A percentile compares a stretch with the other conserved stretches of the same genome.
Conservation (phyloP, 2,797 vertebrate genomes). For the Sebastes iracundus region DNA sequence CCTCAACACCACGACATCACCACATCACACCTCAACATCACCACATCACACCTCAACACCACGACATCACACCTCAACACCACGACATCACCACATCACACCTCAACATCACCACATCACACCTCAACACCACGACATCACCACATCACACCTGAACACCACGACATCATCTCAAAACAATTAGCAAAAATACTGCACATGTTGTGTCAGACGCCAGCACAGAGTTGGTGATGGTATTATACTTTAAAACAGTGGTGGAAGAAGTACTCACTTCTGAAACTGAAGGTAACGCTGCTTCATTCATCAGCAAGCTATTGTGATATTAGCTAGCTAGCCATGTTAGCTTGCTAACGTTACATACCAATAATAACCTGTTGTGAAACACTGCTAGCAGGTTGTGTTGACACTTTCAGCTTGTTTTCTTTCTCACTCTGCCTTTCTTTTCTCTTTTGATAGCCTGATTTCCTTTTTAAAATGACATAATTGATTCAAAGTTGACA, state of each 20-base stretch:
- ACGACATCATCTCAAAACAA: too few species aligned
- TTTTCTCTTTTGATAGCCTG: background rate
- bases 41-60: too few species aligned
- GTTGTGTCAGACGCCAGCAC: background rate
- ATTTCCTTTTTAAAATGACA: background rate
- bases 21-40: too few species aligned
- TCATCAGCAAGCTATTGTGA: background rate
- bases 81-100: too few species aligned
- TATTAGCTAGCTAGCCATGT: background rate
- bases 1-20: too few species aligned
- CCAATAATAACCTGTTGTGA: background rate
- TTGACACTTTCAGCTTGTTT: background rate
- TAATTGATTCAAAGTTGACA: background rate
- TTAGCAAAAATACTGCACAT: too few species aligned
- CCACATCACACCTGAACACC: too few species aligned
- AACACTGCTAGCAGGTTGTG: background rate
- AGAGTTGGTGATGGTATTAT: background rate
- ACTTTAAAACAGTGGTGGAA: background rate
- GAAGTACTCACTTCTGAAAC: background rate
- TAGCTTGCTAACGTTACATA: background rate
- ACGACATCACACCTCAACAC: too few species aligned
- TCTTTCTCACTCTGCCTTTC: background rate
- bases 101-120: too few species aligned
- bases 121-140: too few species aligned
- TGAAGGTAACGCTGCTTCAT: background rate